Base-by-base conservation (phyloP, 2,888 invertebrate genomes). In the Griposia aprilina region DNA sequence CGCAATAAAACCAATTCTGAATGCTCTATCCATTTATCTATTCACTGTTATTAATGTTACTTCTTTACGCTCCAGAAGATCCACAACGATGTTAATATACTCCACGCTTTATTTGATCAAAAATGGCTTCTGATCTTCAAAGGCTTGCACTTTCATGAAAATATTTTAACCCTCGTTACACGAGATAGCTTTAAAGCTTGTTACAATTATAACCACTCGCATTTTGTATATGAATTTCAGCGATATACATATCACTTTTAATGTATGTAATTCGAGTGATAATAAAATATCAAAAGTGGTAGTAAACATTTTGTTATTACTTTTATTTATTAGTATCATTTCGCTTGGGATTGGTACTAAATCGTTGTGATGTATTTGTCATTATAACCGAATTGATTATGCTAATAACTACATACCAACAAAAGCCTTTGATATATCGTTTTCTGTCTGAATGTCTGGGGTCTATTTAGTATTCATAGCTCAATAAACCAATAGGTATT, bases 71-170 rank as follows among this genome's bases (percentile, higher is more conserved):
- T 75, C 23, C 57, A 50, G 75, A 69, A 60, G 81, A 76, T 62
- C 11, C 36, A 71, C 17, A 71, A 57, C 15, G n/a, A 55, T 48
- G 17, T 26, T 63, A 57, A 60, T 60, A 52, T 69, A 60, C 17
- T 63, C 50, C 26, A 63, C 50, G 57, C 65, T 73, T 83, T 63
- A 74, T 63, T 74, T 70, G 67, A 62, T 52, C 11, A 50, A 55
- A 68, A n/a, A 82, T 68, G 48, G 45, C 62, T 60, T 50, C 11
- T 55, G 23, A 70, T 73, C 63, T 57, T 76, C 75, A 82, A 85
- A 87, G 68, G 45, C 41, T 20, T 70, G 71, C 74, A 69, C 48
- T 74, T 80, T 80, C 72, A 77, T 82, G 68, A 76, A 78, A 78
- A 75, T 74, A 48, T 82, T 83, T 78, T 63, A 36, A 30, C 23